Evolutionary conservation across 1,140 invertebrate species (phyloP).

Genomic region (Leptonema lineaticorne): DNA sequence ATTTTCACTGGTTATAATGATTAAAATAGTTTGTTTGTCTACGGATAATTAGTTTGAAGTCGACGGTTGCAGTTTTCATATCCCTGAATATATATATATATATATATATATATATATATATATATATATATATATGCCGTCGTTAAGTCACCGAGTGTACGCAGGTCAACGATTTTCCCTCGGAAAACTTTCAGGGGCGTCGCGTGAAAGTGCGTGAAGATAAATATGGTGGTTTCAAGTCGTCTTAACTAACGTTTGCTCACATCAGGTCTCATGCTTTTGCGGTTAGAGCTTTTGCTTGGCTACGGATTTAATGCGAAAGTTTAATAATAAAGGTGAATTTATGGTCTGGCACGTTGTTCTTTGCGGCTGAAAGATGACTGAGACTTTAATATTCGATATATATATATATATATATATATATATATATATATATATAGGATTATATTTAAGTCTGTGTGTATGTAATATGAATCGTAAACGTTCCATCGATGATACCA

Average conservation of each 20-base stretch:
- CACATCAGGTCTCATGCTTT: no score
- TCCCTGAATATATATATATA: no score
- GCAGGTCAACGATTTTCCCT: neutral
- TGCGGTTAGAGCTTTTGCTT: neutral
- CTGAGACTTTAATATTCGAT: neutral
- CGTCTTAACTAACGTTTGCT: neutral
- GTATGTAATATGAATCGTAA: no score
- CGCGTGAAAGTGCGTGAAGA: neutral
- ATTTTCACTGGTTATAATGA: no score
- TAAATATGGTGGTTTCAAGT: neutral
- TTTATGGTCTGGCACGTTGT: neutral
- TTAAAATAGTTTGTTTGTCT: no score
- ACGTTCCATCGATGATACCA: no score
- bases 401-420: neutral
- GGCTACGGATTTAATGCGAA: neutral
- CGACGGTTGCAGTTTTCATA: no score
- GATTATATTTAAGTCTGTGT: no score
- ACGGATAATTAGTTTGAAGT: no score
- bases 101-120: no score
- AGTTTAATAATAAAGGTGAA: neutral
- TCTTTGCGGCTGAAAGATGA: neutral
- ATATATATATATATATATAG: neutral
- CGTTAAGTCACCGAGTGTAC: neutral
- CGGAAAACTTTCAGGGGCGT: neutral
- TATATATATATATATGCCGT: neutral